Percentiles rank a stretch among this genome's conserved stretches.
These are phyloP conservation scores for Sesia bembeciformis DNA, from an alignment of 2,888 invertebrate genomes.

Conservation along the genomic window DNA sequence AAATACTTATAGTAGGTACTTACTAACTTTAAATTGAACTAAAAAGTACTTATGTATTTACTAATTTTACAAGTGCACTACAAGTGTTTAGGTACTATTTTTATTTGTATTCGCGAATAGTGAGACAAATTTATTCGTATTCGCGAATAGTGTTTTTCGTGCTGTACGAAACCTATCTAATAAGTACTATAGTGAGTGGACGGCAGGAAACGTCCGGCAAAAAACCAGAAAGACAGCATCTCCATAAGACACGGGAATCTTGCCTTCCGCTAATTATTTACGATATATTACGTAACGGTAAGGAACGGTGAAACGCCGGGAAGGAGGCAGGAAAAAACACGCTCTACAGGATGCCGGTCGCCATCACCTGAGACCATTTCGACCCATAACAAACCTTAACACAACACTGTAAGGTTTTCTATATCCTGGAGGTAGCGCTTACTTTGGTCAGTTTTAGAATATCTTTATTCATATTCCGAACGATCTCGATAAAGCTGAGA, in stretches of 20 bases:
- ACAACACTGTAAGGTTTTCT: conserved; percentile 32
- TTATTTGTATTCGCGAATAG: too few species aligned
- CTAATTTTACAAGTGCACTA: too few species aligned
- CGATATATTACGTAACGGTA: conserved; percentile 70
- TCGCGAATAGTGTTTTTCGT: too few species aligned
- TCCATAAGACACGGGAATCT: conserved; percentile 73
- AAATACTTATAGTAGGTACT: too few species aligned
- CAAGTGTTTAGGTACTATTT: too few species aligned
- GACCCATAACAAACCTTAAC: conserved; percentile 33
- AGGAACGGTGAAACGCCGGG: conserved; percentile 74
- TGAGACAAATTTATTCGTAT: too few species aligned
- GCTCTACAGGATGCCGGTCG: conserved; percentile 61
- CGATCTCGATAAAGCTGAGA: conserved; percentile 61
- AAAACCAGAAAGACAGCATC: conserved; percentile 62
- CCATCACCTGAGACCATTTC: conserved; percentile 29
- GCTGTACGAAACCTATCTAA: too few species aligned
- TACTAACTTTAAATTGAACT: too few species aligned
- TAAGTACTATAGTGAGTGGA: conserved; percentile 40
- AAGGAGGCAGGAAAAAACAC: conserved; percentile 66
- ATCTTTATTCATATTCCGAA: conserved; percentile 70
- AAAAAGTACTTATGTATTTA: too few species aligned
- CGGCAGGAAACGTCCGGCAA: conserved; percentile 53
- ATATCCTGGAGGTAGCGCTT: conserved; percentile 21
- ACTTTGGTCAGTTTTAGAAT: conserved; percentile 60
- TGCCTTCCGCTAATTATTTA: conserved; percentile 74